These are phyloP conservation scores for Melitaea athalia DNA, from an alignment of 2,888 invertebrate species.

Conservation along the genomic window DNA sequence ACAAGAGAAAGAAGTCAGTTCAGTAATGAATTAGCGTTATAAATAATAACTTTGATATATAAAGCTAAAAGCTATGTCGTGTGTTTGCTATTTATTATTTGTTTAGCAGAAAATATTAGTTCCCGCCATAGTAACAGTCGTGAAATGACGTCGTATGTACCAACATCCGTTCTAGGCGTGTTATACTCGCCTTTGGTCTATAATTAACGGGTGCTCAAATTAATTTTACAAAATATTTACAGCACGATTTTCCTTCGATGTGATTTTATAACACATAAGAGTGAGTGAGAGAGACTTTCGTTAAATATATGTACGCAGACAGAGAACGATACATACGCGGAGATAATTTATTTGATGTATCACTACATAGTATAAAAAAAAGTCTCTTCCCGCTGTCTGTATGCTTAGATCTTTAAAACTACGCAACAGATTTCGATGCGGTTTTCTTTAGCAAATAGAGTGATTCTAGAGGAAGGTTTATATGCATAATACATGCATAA, in stretches of 20 bases:
- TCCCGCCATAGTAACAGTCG: constrained; percentile 53
- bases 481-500: too few relatives aligned
- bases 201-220: not conserved
- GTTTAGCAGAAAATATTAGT: constrained; percentile 22
- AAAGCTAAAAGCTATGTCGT: not conserved
- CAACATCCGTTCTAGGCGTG: not conserved
- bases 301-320: not conserved
- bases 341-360: constrained; percentile 14
- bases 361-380: too few relatives aligned
- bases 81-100: constrained; percentile 7
- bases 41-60: not conserved
- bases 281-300: not conserved
- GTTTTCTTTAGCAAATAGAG: too few relatives aligned
- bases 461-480: too few relatives aligned
- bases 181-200: not conserved
- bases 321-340: constrained; percentile 4
- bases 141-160: constrained; percentile 17
- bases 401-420: too few relatives aligned
- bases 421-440: too few relatives aligned
- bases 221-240: not conserved
- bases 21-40: too few relatives aligned
- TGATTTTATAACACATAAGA: not conserved
- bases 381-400: too few relatives aligned
- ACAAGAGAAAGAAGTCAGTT: too few relatives aligned
- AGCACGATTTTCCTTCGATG: not conserved